A percentile compares a stretch with the other conserved stretches of the same genome.
Evolutionary conservation across 2,797 vertebrate species (phyloP).

Genomic region (Taenioides sp.): DNA sequence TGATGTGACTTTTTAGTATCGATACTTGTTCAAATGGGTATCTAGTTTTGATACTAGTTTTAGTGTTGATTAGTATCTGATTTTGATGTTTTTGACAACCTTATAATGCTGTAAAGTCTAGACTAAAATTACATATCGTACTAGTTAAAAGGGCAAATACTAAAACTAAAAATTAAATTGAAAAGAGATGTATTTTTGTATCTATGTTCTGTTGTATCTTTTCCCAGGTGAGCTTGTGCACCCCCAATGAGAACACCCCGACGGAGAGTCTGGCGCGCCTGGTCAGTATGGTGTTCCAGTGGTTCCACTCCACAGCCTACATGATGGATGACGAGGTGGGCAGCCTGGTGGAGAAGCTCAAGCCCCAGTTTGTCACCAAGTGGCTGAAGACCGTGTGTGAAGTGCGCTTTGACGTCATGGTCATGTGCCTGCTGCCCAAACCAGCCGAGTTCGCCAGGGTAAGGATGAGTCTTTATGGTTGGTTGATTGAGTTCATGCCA

Average conservation of each 20-base stretch:
- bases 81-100: no score
- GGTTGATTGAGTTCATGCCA: no score
- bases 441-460: slow-evolving; percentile 98
- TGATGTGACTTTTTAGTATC: no score
- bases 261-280: slow-evolving; percentile 95
- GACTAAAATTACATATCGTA: no score
- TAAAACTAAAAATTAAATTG: background rate
- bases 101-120: no score
- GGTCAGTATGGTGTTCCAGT: slow-evolving; percentile 99
- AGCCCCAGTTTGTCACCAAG: slow-evolving; percentile 98
- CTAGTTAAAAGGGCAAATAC: slow-evolving; percentile 24
- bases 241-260: slow-evolving; percentile 97
- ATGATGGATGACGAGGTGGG: slow-evolving; percentile 99
- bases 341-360: slow-evolving; percentile 96
- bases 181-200: slow-evolving; percentile 8
- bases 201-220: slow-evolving; percentile 1
- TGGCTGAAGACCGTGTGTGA: slow-evolving; percentile 98
- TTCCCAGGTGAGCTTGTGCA: slow-evolving; percentile 92
- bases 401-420: slow-evolving; percentile 98
- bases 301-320: slow-evolving; percentile 99
- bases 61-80: no score
- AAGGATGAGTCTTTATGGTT: slow-evolving; percentile 47
- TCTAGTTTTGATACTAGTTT: no score
- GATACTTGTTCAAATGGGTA: no score
- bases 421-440: slow-evolving; percentile 98